These are phyloP conservation scores for Chelon auratus DNA, from an alignment of 2,797 vertebrate genomes.

Conservation along the genomic window DNA sequence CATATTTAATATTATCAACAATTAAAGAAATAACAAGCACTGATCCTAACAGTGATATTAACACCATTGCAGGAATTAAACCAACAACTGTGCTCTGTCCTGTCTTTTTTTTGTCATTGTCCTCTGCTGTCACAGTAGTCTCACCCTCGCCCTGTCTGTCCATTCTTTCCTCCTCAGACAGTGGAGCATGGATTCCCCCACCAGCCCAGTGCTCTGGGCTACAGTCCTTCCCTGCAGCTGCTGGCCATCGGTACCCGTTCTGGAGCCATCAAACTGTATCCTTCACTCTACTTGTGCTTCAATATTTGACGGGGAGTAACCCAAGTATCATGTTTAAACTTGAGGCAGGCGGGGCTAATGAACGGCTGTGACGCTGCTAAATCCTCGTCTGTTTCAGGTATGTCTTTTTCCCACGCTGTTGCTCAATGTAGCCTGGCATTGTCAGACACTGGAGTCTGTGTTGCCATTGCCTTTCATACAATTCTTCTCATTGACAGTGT, in stretches of 20 bases:
- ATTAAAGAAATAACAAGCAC: too few relatives aligned
- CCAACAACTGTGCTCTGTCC: background rate
- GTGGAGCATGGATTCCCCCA: conserved; percentile 99
- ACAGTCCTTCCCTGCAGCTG: conserved; percentile 89
- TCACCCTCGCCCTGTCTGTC: conserved; percentile 19
- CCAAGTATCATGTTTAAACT: conserved; percentile 53
- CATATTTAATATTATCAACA: too few relatives aligned
- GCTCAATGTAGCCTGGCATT: conserved; percentile 38
- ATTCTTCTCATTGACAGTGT: conserved; percentile 46
- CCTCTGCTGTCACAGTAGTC: background rate
- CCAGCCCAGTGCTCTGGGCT: conserved; percentile 95
- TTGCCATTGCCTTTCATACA: conserved; percentile 31
- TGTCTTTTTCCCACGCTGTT: conserved; percentile 73
- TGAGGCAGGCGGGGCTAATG: conserved; percentile 37
- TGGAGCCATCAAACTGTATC: conserved; percentile 98
- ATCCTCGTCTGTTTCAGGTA: conserved; percentile 39
- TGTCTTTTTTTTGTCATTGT: conserved; percentile 27
- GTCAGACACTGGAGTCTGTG: conserved; percentile 22
- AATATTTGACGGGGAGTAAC: conserved; percentile 9
- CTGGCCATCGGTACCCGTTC: conserved; percentile 98
- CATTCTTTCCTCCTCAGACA: conserved; percentile 82
- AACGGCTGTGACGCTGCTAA: conserved; percentile 21
- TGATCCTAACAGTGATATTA: too few relatives aligned
- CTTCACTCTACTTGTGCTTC: conserved; percentile 59
- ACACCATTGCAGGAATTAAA: background rate